These are phyloP conservation scores for Hassar affinis DNA, from an alignment of 2,113 vertebrate genomes.

Conservation along the genomic window DNA sequence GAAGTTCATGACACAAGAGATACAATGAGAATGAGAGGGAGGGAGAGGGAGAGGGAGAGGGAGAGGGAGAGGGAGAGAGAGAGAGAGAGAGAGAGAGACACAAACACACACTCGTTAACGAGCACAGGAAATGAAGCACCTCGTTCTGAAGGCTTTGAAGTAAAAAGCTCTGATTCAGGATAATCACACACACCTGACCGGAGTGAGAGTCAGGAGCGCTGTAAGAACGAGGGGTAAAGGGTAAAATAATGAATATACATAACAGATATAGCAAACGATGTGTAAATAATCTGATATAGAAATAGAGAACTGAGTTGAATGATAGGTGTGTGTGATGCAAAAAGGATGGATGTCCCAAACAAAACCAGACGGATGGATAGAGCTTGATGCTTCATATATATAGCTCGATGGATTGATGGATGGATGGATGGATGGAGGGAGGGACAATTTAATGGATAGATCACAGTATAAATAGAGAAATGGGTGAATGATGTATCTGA, in stretches of 20 bases:
- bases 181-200: conserved; percentile 29
- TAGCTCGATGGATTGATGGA: background rate
- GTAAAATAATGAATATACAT: too few species aligned
- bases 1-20: too few species aligned
- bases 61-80: too few species aligned
- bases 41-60: too few species aligned
- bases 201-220: background rate
- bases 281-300: background rate
- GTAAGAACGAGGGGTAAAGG: background rate
- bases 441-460: too few species aligned
- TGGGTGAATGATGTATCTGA: background rate
- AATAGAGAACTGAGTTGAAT: background rate
- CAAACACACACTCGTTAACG: conserved; percentile 18
- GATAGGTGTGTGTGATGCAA: background rate
- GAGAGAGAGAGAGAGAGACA: too few species aligned
- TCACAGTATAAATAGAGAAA: too few species aligned
- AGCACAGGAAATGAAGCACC: conserved; percentile 52
- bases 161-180: conserved; percentile 6
- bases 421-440: background rate
- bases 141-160: conserved; percentile 44
- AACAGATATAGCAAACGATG: too few species aligned
- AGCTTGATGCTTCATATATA: too few species aligned
- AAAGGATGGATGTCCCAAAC: background rate
- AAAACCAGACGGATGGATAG: background rate
- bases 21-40: too few species aligned